These are phyloP conservation scores for Sula dactylatra DNA, from an alignment of 2,113 vertebrate species.

Conservation along the genomic window DNA sequence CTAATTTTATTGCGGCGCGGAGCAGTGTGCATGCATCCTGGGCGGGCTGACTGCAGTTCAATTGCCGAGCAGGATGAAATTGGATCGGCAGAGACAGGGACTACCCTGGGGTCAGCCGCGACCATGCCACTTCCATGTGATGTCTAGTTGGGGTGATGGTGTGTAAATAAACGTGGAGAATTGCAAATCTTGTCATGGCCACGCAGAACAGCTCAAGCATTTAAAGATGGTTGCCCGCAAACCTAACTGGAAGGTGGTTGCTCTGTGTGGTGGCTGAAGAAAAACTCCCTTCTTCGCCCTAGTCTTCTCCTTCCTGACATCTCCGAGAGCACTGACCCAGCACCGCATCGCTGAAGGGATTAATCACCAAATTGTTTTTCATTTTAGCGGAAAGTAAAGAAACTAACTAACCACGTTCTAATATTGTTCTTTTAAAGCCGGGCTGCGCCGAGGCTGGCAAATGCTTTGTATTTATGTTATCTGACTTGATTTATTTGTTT, in stretches of 20 bases:
- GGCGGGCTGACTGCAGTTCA: slow-evolving; percentile 73
- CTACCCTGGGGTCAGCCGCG: slow-evolving; percentile 86
- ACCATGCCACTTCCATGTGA: slow-evolving; percentile 84
- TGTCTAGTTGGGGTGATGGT: slow-evolving; percentile 89
- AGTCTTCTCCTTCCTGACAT: slow-evolving; percentile 72
- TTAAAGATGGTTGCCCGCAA: slow-evolving; percentile 90
- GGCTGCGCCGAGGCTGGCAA: background rate
- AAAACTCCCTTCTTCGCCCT: slow-evolving; percentile 55
- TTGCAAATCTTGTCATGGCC: slow-evolving; percentile 88
- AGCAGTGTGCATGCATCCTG: slow-evolving; percentile 65
- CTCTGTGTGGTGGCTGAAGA: slow-evolving; percentile 71
- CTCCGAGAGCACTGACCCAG: slow-evolving; percentile 80
- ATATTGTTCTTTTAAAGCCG: slow-evolving; percentile 62
- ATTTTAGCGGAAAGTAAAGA: slow-evolving; percentile 73
- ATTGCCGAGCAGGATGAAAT: slow-evolving; percentile 78
- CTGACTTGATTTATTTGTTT: slow-evolving; percentile 73
- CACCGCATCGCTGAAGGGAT: slow-evolving; percentile 76
- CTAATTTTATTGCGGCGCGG: slow-evolving; percentile 76
- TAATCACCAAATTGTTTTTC: slow-evolving; percentile 75
- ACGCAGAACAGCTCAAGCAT: slow-evolving; percentile 86
- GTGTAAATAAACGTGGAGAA: slow-evolving; percentile 93
- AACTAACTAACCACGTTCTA: slow-evolving; percentile 56
- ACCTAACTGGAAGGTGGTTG: slow-evolving; percentile 84
- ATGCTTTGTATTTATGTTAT: slow-evolving; percentile 59
- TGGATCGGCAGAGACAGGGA: slow-evolving; percentile 90